Base-by-base conservation (phyloP, 2,888 invertebrate genomes). In the Abrostola triplasia region DNA sequence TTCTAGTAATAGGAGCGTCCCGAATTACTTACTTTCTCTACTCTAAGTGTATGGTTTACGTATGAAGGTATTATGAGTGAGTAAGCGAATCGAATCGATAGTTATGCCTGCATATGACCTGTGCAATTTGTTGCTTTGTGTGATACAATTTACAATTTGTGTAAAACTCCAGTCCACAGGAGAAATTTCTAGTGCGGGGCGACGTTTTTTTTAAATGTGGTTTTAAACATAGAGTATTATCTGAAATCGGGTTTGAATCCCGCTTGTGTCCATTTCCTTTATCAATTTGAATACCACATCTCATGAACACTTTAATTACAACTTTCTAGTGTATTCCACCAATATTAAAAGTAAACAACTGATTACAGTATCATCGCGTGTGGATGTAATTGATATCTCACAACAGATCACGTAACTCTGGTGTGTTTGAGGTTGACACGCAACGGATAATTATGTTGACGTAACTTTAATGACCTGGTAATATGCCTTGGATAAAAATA, bases 21-120 rank as follows among this genome's bases (percentile, higher is more conserved):
- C 24, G 13, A 47, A 47, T 24, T 9, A 24, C 9, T 7, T 47
- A 47, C 7, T 47, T 9, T 47, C 5, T 24, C 24, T 24, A 24
- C 24, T 5, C 7, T 44, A 7, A 9, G 44, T 5, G 24, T 7
- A 24, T 47, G 13, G 44, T 47, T 47, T 47, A 24, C 13, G 36
- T 51, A 36, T 11, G 36, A 6, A 36, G 36, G 47, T 36, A 40
- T 36, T 13, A 38, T 13, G 10, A 57, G 54, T 24, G 57, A 35
- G 64, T 36, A 62, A 40, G 64, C 57, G 63, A 50, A 63, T 40
- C 70, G 37, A 58, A 75, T 70, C 38, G 48, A 75, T 70, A 51
- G 42, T 55, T 37, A 63, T 64, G 57, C 35, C 36, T 36, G 13
- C 24, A 24, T 24, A 24, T 47, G 44, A 13, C 24, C 24, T 47